phyloP scores from a whole-genome alignment of 2,113 vertebrate species.

The Pundamilia nyererei region DNA sequence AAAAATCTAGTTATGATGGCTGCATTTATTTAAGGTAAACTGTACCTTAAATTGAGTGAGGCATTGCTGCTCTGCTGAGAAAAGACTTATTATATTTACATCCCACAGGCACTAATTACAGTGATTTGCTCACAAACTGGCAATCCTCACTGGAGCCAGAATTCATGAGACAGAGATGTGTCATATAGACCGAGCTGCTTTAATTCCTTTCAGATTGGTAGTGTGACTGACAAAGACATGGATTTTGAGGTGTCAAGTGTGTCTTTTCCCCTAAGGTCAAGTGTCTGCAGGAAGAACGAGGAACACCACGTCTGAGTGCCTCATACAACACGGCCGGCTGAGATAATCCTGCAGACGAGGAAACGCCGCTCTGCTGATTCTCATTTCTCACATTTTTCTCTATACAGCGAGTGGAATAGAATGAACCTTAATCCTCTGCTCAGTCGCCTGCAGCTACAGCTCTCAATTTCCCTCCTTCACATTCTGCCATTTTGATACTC shows the following conservation, averaged over 20 bases:
- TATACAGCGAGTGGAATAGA: conserved; percentile 1
- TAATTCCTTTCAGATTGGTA: background rate
- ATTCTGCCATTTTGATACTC: conserved; percentile 2
- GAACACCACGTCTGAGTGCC: background rate
- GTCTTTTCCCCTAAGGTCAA: conserved; percentile 28
- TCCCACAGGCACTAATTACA: conserved; percentile 1
- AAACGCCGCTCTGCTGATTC: background rate
- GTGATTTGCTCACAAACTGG: background rate
- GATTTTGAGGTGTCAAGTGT: conserved; percentile 17
- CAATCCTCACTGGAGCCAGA: background rate
- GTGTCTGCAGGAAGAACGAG: conserved; percentile 11
- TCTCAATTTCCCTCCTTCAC: conserved; percentile 15
- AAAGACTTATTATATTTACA: background rate
- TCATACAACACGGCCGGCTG: background rate
- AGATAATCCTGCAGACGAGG: conserved; percentile 36
- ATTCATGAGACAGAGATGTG: background rate
- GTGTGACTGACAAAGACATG: background rate
- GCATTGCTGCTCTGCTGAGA: background rate
- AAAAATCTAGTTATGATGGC: background rate
- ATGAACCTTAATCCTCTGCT: conserved; percentile 39
- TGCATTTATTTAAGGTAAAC: background rate
- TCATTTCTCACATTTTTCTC: conserved; percentile 13
- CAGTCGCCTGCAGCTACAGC: conserved; percentile 10
- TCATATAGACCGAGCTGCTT: background rate
- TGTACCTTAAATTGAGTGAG: background rate